These are phyloP conservation scores for Eupeodes latifasciatus DNA, from an alignment of 2,888 invertebrate genomes.

Conservation along the genomic window DNA sequence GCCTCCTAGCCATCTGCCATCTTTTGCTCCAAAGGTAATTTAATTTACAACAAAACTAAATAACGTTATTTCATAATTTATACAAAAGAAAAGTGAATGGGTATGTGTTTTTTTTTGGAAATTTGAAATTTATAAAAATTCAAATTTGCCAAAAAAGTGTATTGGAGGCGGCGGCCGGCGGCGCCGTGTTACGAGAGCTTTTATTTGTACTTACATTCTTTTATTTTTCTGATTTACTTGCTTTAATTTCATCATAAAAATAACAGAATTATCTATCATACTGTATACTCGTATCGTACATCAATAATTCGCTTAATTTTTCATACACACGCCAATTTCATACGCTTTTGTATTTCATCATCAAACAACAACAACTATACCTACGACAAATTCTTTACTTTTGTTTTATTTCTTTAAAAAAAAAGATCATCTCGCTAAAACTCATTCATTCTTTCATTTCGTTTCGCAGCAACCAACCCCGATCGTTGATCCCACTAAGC, in stretches of 20 bases:
- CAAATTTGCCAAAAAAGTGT: slow-evolving; percentile 22
- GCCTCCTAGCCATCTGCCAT: slow-evolving; percentile 93
- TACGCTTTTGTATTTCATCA: slow-evolving; percentile 60
- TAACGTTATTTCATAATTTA: background rate
- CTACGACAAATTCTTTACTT: slow-evolving; percentile 39
- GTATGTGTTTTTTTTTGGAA: slow-evolving; percentile 3
- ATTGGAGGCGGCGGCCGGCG: slow-evolving; percentile 33
- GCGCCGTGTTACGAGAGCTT: slow-evolving; percentile 5
- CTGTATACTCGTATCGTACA: background rate
- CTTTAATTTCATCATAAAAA: slow-evolving; percentile 59
- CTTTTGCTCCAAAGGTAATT: slow-evolving; percentile 94
- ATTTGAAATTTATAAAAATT: background rate
- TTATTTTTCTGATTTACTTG: slow-evolving; percentile 37
- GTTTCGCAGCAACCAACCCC: slow-evolving; percentile 86
- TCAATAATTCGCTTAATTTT: slow-evolving; percentile 35
- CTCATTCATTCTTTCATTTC: slow-evolving; percentile 83
- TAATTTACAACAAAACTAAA: background rate
- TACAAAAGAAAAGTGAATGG: too few relatives aligned
- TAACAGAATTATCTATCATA: slow-evolving; percentile 39
- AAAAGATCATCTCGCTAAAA: slow-evolving; percentile 80
- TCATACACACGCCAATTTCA: slow-evolving; percentile 56
- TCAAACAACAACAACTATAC: slow-evolving; percentile 21
- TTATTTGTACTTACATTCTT: background rate
- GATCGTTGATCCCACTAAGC: slow-evolving; percentile 87
- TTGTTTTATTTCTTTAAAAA: slow-evolving; percentile 19